Percentiles rank a stretch among this genome's conserved stretches.
phyloP scores from a whole-genome alignment of 2,113 vertebrate genomes.

The Gopherus evgoodei region DNA sequence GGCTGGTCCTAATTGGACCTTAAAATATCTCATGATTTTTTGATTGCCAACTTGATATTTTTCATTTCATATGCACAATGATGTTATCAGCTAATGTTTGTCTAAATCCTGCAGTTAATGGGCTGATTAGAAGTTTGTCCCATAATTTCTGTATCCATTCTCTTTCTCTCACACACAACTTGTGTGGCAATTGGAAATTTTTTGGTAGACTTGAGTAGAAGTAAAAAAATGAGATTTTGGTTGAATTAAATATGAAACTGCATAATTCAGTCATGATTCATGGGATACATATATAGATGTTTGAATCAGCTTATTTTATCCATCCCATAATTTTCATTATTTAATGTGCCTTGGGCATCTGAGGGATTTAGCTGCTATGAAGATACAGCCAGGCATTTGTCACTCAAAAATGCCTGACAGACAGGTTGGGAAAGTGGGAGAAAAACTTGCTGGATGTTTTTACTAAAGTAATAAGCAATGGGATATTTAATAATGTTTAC shows the following conservation, averaged over 20 bases:
- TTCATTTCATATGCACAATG: neutral
- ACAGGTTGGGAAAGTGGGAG: neutral
- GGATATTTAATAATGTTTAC: neutral
- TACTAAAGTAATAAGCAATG: neutral
- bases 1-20: neutral
- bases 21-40: conserved; percentile 24
- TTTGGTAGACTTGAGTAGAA: neutral
- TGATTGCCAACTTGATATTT: neutral
- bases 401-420: neutral
- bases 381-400: neutral
- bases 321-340: neutral
- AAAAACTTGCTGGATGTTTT: neutral
- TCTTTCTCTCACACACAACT: neutral
- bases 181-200: neutral
- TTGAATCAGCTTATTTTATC: neutral
- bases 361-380: neutral
- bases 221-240: neutral
- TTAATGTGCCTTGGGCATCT: neutral
- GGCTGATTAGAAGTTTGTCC: neutral
- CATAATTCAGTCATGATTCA: neutral
- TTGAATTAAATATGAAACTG: neutral
- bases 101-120: neutral
- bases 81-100: neutral
- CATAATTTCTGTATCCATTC: neutral
- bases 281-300: neutral